phyloP scores from a whole-genome alignment of 2,797 vertebrate species.

The Lagodon rhomboides region DNA sequence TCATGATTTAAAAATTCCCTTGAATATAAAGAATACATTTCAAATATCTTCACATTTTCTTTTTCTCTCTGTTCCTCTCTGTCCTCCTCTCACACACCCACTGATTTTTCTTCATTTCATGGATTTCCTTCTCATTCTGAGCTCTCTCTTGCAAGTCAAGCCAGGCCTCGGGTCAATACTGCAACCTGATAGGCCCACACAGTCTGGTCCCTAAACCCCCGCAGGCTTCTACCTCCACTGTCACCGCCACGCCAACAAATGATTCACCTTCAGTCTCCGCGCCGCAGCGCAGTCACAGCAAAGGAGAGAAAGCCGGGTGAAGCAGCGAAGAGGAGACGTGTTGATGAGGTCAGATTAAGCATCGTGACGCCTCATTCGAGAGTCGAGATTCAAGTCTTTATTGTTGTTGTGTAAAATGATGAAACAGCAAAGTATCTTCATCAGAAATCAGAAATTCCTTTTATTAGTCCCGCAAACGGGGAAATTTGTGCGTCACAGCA shows the following conservation, averaged over 20 bases:
- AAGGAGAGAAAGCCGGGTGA: conserved; percentile 4
- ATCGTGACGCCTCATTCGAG: conserved; percentile 46
- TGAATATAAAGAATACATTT: neutral
- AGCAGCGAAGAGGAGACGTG: conserved; percentile 37
- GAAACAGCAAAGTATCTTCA: too few species aligned
- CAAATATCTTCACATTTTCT: neutral
- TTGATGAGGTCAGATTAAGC: conserved; percentile 78
- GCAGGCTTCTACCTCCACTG: conserved; percentile 64
- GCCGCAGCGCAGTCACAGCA: conserved; percentile 41
- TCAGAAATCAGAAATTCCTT: too few species aligned
- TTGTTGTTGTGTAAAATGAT: too few species aligned
- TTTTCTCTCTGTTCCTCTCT: neutral
- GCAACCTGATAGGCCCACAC: conserved; percentile 69
- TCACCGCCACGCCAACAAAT: conserved; percentile 74
- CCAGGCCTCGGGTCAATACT: conserved; percentile 70
- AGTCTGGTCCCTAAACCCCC: conserved; percentile 65
- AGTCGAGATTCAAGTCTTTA: neutral
- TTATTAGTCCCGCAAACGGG: too few species aligned
- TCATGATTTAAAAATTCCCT: conserved; percentile 2
- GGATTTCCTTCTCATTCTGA: conserved; percentile 37
- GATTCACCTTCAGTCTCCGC: conserved; percentile 66
- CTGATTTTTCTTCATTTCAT: conserved; percentile 24
- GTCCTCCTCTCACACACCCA: neutral
- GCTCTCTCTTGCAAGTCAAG: conserved; percentile 47
- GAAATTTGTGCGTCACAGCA: too few species aligned